Evolutionary conservation across 2,888 invertebrate genomes (phyloP), one percentile per base, ranked within the genome.

Genomic region (Petrolisthes manimaculis): DNA sequence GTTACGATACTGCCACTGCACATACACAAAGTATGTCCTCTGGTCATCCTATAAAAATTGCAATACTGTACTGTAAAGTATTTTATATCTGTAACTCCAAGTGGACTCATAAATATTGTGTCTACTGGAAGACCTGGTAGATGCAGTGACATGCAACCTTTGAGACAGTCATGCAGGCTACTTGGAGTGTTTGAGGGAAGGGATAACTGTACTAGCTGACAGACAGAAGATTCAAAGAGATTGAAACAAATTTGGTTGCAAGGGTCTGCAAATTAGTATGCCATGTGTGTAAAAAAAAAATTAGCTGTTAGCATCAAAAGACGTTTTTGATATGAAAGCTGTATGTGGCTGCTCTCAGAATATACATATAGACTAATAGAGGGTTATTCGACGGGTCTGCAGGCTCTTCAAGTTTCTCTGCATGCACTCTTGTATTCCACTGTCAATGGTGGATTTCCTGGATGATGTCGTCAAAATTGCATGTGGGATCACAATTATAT

Each of bases 401-500:
- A 79, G 79, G 79, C 9, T 79, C 18, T 79, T 55, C 21, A 56
- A 79, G 21, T 79, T 79, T 21, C 55, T 56, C 79, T 55, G 79
- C 79, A 79, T 79, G 79, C 79, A 79, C 55, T 54, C 55, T 9
- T 79, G 79, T 79, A 21, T 79, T 56, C 79, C 79, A 79, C 9
- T 79, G 21, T 79, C 79, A 54, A 79, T 79, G 21, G 79, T 79
- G 21, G 79, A 54, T 56, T 5, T 79, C 21, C 8, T 79, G 56
- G 78, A 78, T 78, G 79, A 79, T 79, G 79, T 55, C 18, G 79
- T 79, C n/a, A 79, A 79, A 79, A 79, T 79, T 79, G 79, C 79
- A 79, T 18, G 79, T 79, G 55, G 79, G 56, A n/a, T n/a, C n/a
- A n/a, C n/a, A n/a, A n/a, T n/a, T n/a, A n/a, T n/a, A n/a, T n/a